Conservation (phyloP, 2,113 vertebrate genomes). For the Benitochromis conjunctus region DNA sequence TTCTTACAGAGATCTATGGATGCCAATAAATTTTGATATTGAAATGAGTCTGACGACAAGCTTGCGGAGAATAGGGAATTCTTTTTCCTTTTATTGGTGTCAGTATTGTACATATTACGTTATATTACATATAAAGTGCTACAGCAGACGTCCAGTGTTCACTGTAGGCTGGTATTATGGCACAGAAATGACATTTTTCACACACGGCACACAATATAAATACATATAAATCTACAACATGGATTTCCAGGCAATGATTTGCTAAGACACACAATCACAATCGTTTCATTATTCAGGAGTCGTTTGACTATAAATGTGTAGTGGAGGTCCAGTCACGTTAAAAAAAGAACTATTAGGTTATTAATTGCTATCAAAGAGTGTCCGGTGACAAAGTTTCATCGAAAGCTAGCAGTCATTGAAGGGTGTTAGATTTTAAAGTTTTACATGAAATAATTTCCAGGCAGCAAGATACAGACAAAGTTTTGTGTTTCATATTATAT, state of each 20-base stretch:
- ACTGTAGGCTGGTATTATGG: constrained; percentile 51
- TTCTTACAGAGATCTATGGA: constrained; percentile 11
- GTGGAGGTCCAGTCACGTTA: constrained; percentile 4
- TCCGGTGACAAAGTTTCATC: constrained; percentile 1
- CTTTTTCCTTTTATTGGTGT: constrained; percentile 73
- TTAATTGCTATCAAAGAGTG: not conserved
- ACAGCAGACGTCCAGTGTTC: constrained; percentile 44
- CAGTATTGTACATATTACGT: constrained; percentile 29
- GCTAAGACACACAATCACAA: constrained; percentile 1
- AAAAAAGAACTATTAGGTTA: not conserved
- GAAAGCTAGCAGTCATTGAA: not conserved
- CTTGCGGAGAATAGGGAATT: constrained; percentile 5
- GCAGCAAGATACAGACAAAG: not conserved
- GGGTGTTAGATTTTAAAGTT: not conserved
- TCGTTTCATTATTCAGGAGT: not conserved
- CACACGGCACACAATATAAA: constrained; percentile 28
- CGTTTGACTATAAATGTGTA: not conserved
- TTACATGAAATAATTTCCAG: not conserved
- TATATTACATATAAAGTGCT: constrained; percentile 49
- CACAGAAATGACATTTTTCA: constrained; percentile 43
- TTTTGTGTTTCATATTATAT: constrained; percentile 4
- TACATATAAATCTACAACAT: constrained; percentile 9
- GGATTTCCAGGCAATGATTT: not conserved
- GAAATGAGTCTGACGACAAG: not conserved
- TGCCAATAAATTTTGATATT: not conserved